Conservation (phyloP, 2,888 invertebrate species). For the Liodrosophila aerea region DNA sequence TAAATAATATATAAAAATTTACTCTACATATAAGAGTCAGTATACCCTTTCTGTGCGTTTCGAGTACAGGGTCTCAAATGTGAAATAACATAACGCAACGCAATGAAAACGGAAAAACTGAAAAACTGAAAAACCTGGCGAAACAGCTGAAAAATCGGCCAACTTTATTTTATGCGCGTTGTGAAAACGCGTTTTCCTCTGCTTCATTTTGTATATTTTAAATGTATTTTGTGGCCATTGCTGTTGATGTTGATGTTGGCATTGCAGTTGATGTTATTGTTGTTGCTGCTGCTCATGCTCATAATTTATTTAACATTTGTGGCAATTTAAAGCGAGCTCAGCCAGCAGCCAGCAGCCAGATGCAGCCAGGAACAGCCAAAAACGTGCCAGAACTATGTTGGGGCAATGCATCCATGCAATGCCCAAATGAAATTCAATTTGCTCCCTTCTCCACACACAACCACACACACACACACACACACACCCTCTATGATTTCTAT, state of each 20-base stretch:
- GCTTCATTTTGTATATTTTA: slow-evolving; percentile 2
- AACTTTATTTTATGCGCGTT: slow-evolving; percentile 62
- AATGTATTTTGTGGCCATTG: slow-evolving; percentile 13
- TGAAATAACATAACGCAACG: background rate
- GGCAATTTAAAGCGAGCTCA: slow-evolving; percentile 54
- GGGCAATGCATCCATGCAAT: slow-evolving; percentile 1
- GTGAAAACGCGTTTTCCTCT: slow-evolving; percentile 29
- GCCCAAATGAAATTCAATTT: slow-evolving; percentile 33
- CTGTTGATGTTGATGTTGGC: slow-evolving; percentile 18
- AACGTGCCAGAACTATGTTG: background rate
- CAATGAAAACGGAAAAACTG: slow-evolving; percentile 14
- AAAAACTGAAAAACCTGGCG: slow-evolving; percentile 20
- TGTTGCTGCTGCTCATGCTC: slow-evolving; percentile 34
- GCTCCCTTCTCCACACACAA: background rate
- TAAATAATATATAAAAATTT: no score
- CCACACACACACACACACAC: no score
- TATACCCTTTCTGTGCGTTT: no score
- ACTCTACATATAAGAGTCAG: no score
- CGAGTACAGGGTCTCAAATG: no score
- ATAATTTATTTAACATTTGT: slow-evolving; percentile 69
- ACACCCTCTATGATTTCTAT: no score
- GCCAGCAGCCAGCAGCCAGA: slow-evolving; percentile 1
- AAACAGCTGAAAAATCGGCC: slow-evolving; percentile 36
- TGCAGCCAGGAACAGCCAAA: slow-evolving; percentile 3
- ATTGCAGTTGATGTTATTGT: slow-evolving; percentile 28